Base-by-base conservation (phyloP, 1,140 invertebrate genomes). In the Periplaneta americana region DNA sequence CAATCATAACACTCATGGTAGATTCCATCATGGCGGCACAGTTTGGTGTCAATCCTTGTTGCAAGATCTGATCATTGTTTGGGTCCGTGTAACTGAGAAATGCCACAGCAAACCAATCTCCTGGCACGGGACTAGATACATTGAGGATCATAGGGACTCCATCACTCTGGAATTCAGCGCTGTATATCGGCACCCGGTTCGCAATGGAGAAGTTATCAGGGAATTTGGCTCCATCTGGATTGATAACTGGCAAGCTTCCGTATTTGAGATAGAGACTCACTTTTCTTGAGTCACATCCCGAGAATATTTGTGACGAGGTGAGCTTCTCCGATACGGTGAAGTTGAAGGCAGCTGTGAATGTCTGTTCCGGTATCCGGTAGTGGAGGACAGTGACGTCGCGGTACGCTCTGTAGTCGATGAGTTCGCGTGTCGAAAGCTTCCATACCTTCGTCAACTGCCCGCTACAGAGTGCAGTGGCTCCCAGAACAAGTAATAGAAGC, bases 71-170 rank as follows among this genome's bases (percentile, higher is more conserved):
- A 82, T 92, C 91, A 34, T 89, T 90, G 84, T 92, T 90, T 11
- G 94, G 94, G 90, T 95, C 92, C 33, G 90, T 89, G 92, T 93
- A 95, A 35, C 93, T 91, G 81, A 95, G 88, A 87, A 95, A 96
- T 10, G 93, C 93, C 36, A 94, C 91, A 1, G 92, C 93, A 88
- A 93, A 96, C 94, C 95, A 97, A 84, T 93, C 92, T 3, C 95
- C 95, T 0, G 94, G 91, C 15, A 91, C 87, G 0, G 95, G 95
- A 75, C 91, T 91, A 22, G 90, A 88, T 22, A 93, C 89, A 82
- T 88, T 90, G 39, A 93, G 88, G 82, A 87, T 88, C 57, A 90
- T 87, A 83, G 89, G 87, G 79, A 85, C 86, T 66, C 89, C 90
- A 85, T 90, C 87, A 80, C 89, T 92, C 57, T 85, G 85, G 84